These are phyloP conservation scores for Drosophila villosipedis DNA, from an alignment of 2,888 invertebrate species.

Conservation along the genomic window DNA sequence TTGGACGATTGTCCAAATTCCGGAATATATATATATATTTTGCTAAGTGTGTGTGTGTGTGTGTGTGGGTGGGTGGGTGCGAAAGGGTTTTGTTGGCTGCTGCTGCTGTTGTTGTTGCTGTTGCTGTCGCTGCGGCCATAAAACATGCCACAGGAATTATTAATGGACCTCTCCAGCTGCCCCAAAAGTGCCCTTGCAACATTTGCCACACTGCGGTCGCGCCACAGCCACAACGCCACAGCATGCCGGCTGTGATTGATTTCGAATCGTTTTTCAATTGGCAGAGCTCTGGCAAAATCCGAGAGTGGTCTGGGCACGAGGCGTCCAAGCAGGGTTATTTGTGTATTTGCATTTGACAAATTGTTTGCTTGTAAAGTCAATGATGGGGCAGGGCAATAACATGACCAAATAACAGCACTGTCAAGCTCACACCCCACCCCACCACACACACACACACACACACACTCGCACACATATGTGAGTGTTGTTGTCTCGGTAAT, in stretches of 20 bases:
- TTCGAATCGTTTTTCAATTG: constrained; percentile 81
- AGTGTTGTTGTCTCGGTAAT: constrained; percentile 72
- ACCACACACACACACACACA: constrained; percentile 14
- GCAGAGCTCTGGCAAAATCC: constrained; percentile 42
- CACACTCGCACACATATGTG: constrained; percentile 7
- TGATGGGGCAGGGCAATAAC: constrained; percentile 64
- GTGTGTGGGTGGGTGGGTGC: neutral
- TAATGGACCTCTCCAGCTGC: constrained; percentile 70
- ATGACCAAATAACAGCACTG: constrained; percentile 35
- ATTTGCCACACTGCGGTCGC: constrained; percentile 44
- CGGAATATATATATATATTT: neutral
- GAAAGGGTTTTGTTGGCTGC: constrained; percentile 50
- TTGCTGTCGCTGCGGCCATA: constrained; percentile 54
- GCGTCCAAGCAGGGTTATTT: constrained; percentile 68
- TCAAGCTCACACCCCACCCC: constrained; percentile 6
- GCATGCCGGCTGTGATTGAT: constrained; percentile 72
- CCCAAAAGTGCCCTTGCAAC: constrained; percentile 15
- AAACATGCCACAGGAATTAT: constrained; percentile 80
- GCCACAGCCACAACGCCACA: constrained; percentile 26
- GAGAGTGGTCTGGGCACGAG: neutral
- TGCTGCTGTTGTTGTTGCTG: constrained; percentile 31
- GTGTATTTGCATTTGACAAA: constrained; percentile 81
- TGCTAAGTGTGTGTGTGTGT: neutral
- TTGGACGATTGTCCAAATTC: neutral
- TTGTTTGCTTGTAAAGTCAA: constrained; percentile 79